A percentile compares a stretch with the other conserved stretches of the same genome.
phyloP scores from a whole-genome alignment of 1,140 invertebrate genomes.

The Himalopsyche phryganea region DNA sequence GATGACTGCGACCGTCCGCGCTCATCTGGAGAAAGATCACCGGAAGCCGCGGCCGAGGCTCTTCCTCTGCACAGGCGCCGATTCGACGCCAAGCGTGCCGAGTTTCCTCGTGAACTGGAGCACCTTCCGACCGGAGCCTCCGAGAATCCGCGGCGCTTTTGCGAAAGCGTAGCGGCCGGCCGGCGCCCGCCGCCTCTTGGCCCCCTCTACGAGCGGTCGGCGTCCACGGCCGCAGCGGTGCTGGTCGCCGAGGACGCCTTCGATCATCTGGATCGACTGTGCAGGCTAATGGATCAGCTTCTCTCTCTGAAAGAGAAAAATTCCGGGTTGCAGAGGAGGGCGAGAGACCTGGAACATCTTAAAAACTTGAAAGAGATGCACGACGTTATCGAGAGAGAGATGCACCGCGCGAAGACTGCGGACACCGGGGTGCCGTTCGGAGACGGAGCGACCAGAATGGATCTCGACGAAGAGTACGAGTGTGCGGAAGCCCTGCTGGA shows the following conservation, averaged over 20 bases:
- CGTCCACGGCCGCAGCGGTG: constrained; percentile 45
- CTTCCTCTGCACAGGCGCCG: constrained; percentile 26
- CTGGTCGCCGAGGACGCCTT: constrained; percentile 59
- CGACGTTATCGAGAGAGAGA: constrained; percentile 47
- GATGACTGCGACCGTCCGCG: constrained; percentile 1
- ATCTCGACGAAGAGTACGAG: constrained; percentile 54
- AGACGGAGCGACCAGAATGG: constrained; percentile 48
- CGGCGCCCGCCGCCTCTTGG: constrained; percentile 8
- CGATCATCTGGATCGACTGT: constrained; percentile 73
- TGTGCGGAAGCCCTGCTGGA: constrained; percentile 59
- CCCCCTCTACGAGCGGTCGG: constrained; percentile 40
- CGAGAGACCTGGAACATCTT: constrained; percentile 70
- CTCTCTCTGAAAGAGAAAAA: constrained; percentile 69
- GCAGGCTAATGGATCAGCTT: constrained; percentile 71
- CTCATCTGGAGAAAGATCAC: constrained; percentile 1
- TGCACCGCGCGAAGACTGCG: constrained; percentile 41
- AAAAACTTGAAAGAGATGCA: constrained; percentile 62
- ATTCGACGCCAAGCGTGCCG: constrained; percentile 28
- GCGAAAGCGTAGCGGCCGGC: constrained; percentile 17
- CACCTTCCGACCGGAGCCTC: constrained; percentile 12
- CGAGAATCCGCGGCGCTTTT: constrained; percentile 20
- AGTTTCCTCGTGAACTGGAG: constrained; percentile 16
- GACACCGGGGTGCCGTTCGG: constrained; percentile 42
- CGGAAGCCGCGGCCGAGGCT: not conserved
- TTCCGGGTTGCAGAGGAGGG: constrained; percentile 60